phyloP scores from a whole-genome alignment of 1,140 invertebrate genomes.

The Camponotus floridanus region DNA sequence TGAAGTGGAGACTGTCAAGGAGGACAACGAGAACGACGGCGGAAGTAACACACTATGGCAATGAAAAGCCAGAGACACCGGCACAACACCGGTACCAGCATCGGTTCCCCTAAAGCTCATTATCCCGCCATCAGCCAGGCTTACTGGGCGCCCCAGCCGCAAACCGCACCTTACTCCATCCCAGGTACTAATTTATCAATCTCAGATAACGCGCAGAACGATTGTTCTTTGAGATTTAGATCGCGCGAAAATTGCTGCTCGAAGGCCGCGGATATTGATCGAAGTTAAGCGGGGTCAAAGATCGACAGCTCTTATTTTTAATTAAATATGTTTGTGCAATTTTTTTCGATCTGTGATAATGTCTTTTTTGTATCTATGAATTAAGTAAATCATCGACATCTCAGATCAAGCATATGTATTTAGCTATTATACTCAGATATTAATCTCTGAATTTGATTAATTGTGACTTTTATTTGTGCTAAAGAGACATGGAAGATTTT shows the following conservation, averaged over 20 bases:
- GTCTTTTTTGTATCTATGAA: not conserved
- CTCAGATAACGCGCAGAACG: slow-evolving; percentile 24
- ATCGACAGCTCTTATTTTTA: not conserved
- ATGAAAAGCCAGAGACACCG: slow-evolving; percentile 84
- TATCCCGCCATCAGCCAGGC: slow-evolving; percentile 93
- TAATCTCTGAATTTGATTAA: slow-evolving; percentile 1
- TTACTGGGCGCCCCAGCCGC: slow-evolving; percentile 92
- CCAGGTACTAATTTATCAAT: slow-evolving; percentile 88
- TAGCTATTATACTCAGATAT: not conserved
- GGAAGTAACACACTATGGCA: slow-evolving; percentile 78
- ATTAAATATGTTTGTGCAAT: not conserved
- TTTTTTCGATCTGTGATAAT: not conserved
- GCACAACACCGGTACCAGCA: slow-evolving; percentile 66
- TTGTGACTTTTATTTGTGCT: not conserved
- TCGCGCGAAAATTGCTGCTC: not conserved
- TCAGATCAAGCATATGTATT: not conserved
- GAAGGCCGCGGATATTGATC: not conserved
- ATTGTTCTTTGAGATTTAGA: slow-evolving; percentile 36
- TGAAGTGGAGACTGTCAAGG: not conserved
- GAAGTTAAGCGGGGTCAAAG: not conserved
- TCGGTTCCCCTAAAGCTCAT: slow-evolving; percentile 80
- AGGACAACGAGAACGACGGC: not conserved
- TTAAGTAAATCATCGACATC: not conserved
- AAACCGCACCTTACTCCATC: slow-evolving; percentile 91
- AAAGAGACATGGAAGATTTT: not conserved